Conservation (phyloP, 2,113 vertebrate species). For the Microtus oregoni region DNA sequence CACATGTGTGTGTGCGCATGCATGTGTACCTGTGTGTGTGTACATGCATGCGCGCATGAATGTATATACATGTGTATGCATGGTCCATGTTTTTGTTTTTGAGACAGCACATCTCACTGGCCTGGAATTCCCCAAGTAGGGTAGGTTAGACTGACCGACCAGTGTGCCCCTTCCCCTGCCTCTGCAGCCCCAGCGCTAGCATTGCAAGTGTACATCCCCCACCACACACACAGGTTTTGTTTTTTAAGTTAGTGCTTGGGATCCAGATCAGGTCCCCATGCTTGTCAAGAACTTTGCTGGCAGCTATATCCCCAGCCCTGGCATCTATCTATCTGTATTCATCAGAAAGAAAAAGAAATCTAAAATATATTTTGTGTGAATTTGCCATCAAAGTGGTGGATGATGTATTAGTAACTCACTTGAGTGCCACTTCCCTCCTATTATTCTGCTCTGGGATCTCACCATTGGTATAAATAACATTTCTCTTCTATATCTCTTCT, state of each 20-base stretch:
- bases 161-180: no score
- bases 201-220: background rate
- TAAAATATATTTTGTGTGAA: background rate
- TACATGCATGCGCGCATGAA: no score
- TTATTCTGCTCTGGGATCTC: background rate
- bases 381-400: background rate
- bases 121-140: background rate
- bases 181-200: background rate
- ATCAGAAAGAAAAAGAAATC: background rate
- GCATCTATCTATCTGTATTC: background rate
- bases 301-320: background rate
- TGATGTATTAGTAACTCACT: background rate
- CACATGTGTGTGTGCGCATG: background rate
- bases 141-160: no score
- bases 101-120: background rate
- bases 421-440: background rate
- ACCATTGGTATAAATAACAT: background rate
- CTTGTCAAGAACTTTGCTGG: background rate
- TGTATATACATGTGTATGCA: background rate
- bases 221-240: background rate
- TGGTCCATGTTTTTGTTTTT: background rate
- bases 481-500: background rate
- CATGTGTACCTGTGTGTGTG: background rate
- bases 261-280: background rate
- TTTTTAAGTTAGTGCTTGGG: background rate